Evolutionary conservation across 1,140 invertebrate species (phyloP), one percentile per base, ranked within the genome.

Genomic region (Diabrotica undecimpunctata): DNA sequence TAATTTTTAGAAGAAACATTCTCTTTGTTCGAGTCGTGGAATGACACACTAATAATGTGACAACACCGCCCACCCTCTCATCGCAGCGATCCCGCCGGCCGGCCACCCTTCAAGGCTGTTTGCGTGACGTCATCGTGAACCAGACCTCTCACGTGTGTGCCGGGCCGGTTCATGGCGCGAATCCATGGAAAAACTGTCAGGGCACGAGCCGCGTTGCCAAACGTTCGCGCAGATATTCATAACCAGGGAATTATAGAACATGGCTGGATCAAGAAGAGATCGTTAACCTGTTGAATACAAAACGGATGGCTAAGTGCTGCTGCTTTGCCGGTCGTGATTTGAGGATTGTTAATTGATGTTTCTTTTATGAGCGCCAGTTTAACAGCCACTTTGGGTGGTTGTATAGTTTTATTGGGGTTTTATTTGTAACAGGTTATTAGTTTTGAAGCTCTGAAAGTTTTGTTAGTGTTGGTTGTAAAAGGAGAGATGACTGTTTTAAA

Each of bases 301-400:
- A 46, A 8, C 41, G 41, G 41, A 46, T 46, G 41, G 41, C n/a
- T 46, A 46, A 46, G 41, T 46, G 41, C 41, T n/a, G 41, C 25
- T 46, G 41, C n/a, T 8, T n/a, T n/a, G 41, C 41, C 41, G 41
- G 41, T 46, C 41, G 41, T 46, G 41, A 46, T 46, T 46, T 46
- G 41, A 46, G 41, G n/a, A 46, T n/a, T 46, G 41, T 46, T 46
- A 46, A 46, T 46, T 46, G 41, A 46, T 46, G 41, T 46, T 46
- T 46, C 41, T 8, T 46, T 46, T 46, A 46, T 46, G 41, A 46
- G 41, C 41, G 5, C 41, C 41, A 46, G 8, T 46, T 46, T 46
- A 46, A 46, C 41, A 10, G 4, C 41, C n/a, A 46, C 41, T 25
- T 25, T 25, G 25, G 25, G 25, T 25, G 25, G 25, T 25, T 25